Percentiles rank a stretch among this genome's conserved stretches.
These are phyloP conservation scores for Euschistus heros DNA, from an alignment of 1,140 invertebrate genomes.

Conservation along the genomic window DNA sequence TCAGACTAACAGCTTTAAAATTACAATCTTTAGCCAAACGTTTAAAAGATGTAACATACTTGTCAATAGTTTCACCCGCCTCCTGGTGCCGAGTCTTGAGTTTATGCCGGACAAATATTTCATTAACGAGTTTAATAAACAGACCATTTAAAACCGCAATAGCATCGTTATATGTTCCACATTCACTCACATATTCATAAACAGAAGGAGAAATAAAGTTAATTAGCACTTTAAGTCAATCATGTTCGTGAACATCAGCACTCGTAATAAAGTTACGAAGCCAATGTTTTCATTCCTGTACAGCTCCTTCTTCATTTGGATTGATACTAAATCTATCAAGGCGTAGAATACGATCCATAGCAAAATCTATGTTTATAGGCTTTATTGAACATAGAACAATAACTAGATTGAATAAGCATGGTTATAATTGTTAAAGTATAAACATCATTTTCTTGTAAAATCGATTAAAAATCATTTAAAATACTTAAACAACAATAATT, in stretches of 20 bases:
- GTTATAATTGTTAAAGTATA: no score
- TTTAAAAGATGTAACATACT: background rate
- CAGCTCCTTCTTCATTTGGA: background rate
- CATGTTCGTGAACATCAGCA: background rate
- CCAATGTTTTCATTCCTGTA: background rate
- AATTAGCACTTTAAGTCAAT: background rate
- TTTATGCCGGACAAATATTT: background rate
- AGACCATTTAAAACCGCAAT: background rate
- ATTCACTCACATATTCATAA: no score
- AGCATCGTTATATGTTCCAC: background rate
- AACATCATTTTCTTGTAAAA: no score
- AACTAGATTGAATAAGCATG: no score
- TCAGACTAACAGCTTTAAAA: background rate
- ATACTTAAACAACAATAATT: no score
- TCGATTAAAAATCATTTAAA: no score
- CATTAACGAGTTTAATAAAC: background rate
- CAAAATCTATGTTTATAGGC: background rate
- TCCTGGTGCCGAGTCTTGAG: background rate
- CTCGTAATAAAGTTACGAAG: background rate
- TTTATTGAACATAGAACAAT: background rate
- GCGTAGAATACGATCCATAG: background rate
- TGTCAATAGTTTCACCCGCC: background rate
- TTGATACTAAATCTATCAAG: no score
- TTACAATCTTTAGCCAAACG: background rate
- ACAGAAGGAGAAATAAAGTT: background rate